Conservation (phyloP, 2,888 invertebrate genomes). For the Drosophila multiciliata region DNA sequence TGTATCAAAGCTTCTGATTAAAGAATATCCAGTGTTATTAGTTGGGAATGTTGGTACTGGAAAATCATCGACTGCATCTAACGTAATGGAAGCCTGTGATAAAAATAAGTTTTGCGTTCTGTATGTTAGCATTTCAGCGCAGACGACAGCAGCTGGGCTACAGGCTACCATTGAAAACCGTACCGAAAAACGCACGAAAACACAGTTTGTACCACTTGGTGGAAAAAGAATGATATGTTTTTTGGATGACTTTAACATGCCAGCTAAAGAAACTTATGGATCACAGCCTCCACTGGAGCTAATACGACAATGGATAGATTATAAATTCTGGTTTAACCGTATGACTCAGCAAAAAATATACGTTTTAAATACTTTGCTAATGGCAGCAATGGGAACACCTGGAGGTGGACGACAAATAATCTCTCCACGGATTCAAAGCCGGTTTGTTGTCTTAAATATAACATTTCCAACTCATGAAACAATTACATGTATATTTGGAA, state of each 20-base stretch:
- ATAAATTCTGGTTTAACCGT: conserved; percentile 95
- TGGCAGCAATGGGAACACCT: conserved; percentile 94
- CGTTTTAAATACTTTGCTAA: conserved; percentile 91
- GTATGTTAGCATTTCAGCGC: conserved; percentile 94
- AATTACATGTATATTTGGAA: conserved; percentile 92
- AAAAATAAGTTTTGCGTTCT: conserved; percentile 87
- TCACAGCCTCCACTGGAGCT: conserved; percentile 95
- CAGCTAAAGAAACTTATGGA: conserved; percentile 94
- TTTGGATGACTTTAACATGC: conserved; percentile 97
- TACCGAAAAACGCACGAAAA: conserved; percentile 95
- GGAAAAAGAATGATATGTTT: conserved; percentile 94
- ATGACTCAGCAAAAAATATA: conserved; percentile 91
- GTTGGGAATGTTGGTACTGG: conserved; percentile 95
- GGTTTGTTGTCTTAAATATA: conserved; percentile 91
- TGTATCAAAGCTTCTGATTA: conserved; percentile 88
- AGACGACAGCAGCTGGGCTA: conserved; percentile 93
- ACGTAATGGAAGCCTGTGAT: conserved; percentile 87
- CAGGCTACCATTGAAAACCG: conserved; percentile 94
- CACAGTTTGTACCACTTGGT: conserved; percentile 91
- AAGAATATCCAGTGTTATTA: conserved; percentile 90
- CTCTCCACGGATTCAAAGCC: conserved; percentile 91
- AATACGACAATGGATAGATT: conserved; percentile 93
- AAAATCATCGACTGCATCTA: conserved; percentile 92
- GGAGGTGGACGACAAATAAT: conserved; percentile 94
- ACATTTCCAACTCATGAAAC: conserved; percentile 93